Evolutionary conservation across 2,113 vertebrate species (phyloP), one percentile per base, ranked within the genome.

Genomic region (Lamprotornis superbus): DNA sequence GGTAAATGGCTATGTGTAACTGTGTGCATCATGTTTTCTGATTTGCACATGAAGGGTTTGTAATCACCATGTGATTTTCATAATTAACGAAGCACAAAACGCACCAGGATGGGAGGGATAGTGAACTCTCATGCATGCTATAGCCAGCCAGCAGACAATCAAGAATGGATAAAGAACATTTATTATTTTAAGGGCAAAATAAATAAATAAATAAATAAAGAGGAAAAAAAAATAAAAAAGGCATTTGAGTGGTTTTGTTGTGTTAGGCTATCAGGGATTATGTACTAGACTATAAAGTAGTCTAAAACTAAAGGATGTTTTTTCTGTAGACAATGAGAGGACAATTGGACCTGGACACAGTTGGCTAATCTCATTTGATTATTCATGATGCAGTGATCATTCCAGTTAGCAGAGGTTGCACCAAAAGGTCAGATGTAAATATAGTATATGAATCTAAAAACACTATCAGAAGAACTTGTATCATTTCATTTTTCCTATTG

Each of bases 331-430:
- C 71, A 82, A 65, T 84, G 81, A 71, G n/a, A 92, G 77, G 53
- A 87, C 92, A 85, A 90, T 78, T 94, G 88, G 83, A 87, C 46
- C 30, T 76, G 50, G 87, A 86, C 70, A 83, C 40, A 95, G 82
- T 93, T 95, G 85, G 46, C 33, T 95, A 95, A 94, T 71, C 75
- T 92, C 87, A 96, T 89, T 95, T 96, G 91, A 85, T 91, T 95
- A 96, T 95, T 96, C 89, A 93, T 87, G 86, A 89, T 81, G 64
- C 68, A 87, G 24, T 81, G 68, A 88, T 90, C 79, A 71, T 60
- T 90, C 25, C 0, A 0, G 52, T 91, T 92, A 90, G n/a, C 31
- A 94, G 55, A 80, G 39, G 73, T 39, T 86, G 42, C 22, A 94
- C 31, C 28, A 85, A 80, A 76, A 14, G 91, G 59, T 64, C 70